A percentile compares a stretch with the other conserved stretches of the same genome.
Evolutionary conservation across 2,113 vertebrate species (phyloP).

Genomic region (Lepus europaeus): DNA sequence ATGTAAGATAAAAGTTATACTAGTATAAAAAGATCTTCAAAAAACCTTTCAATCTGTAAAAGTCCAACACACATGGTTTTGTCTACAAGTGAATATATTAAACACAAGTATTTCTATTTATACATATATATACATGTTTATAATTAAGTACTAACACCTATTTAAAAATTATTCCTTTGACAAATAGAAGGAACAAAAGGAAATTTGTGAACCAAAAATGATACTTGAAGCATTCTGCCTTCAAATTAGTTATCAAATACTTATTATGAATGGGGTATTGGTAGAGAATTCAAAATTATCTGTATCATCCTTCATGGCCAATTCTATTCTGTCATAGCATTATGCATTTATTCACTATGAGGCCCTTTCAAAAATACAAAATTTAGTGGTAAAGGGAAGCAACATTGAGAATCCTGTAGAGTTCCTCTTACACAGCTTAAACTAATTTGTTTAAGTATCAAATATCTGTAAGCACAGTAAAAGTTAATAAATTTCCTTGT

Average conservation of each 20-base stretch:
- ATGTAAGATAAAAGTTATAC: slow-evolving; percentile 21
- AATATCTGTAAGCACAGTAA: slow-evolving; percentile 59
- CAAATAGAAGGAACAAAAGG: slow-evolving; percentile 54
- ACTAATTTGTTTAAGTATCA: slow-evolving; percentile 68
- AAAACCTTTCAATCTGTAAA: slow-evolving; percentile 11
- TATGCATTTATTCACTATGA: slow-evolving; percentile 65
- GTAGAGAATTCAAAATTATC: slow-evolving; percentile 68
- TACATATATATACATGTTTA: too few species aligned
- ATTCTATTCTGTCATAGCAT: slow-evolving; percentile 67
- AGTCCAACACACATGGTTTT: slow-evolving; percentile 39
- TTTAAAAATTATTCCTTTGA: slow-evolving; percentile 56
- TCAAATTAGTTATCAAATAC: slow-evolving; percentile 65
- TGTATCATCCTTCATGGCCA: slow-evolving; percentile 1
- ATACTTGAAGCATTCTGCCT: slow-evolving; percentile 59
- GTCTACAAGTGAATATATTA: slow-evolving; percentile 42
- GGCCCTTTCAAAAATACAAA: slow-evolving; percentile 65
- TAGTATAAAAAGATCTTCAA: slow-evolving; percentile 41
- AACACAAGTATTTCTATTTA: not conserved
- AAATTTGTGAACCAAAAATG: slow-evolving; percentile 50
- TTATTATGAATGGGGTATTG: slow-evolving; percentile 1
- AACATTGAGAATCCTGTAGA: slow-evolving; percentile 48
- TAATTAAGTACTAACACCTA: slow-evolving; percentile 25
- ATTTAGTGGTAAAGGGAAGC: slow-evolving; percentile 51
- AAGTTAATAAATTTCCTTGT: slow-evolving; percentile 57
- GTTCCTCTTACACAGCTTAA: slow-evolving; percentile 46